Base-by-base conservation (phyloP, 2,888 invertebrate species). In the Drosophila setosimentum region DNA sequence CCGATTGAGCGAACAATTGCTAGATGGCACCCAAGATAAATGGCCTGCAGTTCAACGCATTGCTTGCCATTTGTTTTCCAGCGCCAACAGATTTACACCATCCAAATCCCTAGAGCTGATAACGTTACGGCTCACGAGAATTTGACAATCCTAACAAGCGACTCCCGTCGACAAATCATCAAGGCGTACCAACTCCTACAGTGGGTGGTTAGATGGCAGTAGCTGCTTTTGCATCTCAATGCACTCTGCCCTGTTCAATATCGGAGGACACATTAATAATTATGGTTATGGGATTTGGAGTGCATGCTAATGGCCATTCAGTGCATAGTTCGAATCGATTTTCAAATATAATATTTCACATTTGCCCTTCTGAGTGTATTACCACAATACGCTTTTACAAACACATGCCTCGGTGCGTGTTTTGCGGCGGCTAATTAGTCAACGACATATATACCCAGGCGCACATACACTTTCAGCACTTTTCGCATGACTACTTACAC, bases 1-100 rank as follows among this genome's bases (percentile, higher is more conserved):
- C 77, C 89, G 80, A 82, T 89, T 84, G 89, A 79, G 80, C 77
- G 77, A 79, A 77, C 87, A 79, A 87, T 85, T 84, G 87, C 71
- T 81, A 76, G 83, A 70, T 71, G 84, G 55, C 70, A 65, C 60
- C 62, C 73, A 76, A 89, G 85, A 85, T 87, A 89, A 87, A 85
- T 85, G 77, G 87, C 70, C 82, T 87, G 89, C 89, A 85, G 87
- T 85, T 89, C 84, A 77, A 82, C 84, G 67, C 84, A 84, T 79
- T 69, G 89, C 75, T 69, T 66, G 75, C 77, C 89, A 89, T 85
- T 85, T 85, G 85, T 85, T 87, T 80, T 65, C 48, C 55, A 51
- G 57, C 67, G 42, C 66, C 74, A 80, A 69, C 83, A 71, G 67
- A 60, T 79, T 79, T 74, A 71, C 73, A 63, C 63, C 83, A 73